These are phyloP conservation scores for Caenorhabditis briggsae DNA, from an alignment of 1,140 invertebrate species.

Conservation along the genomic window DNA sequence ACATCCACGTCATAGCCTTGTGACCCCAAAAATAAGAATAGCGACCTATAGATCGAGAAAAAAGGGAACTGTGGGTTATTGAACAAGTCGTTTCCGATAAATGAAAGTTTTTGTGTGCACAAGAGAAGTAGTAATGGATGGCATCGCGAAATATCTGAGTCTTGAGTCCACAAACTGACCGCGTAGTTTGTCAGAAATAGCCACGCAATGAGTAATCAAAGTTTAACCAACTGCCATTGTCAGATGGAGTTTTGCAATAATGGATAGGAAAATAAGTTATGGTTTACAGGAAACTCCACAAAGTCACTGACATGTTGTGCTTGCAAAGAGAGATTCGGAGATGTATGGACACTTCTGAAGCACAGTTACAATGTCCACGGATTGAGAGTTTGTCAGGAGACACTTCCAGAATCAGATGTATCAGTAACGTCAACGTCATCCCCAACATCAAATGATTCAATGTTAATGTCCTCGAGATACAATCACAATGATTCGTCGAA, in stretches of 20 bases:
- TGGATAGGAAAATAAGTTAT: background rate
- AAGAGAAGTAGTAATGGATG: constrained; percentile 3
- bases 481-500: constrained; percentile 19
- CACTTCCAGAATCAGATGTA: constrained; percentile 18
- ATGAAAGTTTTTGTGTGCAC: constrained; percentile 45
- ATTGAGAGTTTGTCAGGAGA: constrained; percentile 68
- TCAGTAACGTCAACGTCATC: constrained; percentile 61
- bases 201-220: constrained; percentile 45
- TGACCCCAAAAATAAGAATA: constrained; percentile 33
- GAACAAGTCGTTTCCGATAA: constrained; percentile 3
- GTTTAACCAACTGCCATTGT: constrained; percentile 34
- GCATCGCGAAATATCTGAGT: background rate
- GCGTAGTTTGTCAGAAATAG: constrained; percentile 37
- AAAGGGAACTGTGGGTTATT: constrained; percentile 12
- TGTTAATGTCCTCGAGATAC: constrained; percentile 50
- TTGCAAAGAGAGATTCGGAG: constrained; percentile 73
- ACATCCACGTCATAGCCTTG: constrained; percentile 29
- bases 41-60: background rate
- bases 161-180: constrained; percentile 45
- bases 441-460: constrained; percentile 58
- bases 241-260: background rate
- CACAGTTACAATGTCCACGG: constrained; percentile 74
- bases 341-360: constrained; percentile 75
- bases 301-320: constrained; percentile 70
- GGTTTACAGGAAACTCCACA: constrained; percentile 21